Percentiles rank a stretch among this genome's conserved stretches.
Evolutionary conservation across 2,113 vertebrate genomes (phyloP).

Genomic region (Hippolais icterina): DNA sequence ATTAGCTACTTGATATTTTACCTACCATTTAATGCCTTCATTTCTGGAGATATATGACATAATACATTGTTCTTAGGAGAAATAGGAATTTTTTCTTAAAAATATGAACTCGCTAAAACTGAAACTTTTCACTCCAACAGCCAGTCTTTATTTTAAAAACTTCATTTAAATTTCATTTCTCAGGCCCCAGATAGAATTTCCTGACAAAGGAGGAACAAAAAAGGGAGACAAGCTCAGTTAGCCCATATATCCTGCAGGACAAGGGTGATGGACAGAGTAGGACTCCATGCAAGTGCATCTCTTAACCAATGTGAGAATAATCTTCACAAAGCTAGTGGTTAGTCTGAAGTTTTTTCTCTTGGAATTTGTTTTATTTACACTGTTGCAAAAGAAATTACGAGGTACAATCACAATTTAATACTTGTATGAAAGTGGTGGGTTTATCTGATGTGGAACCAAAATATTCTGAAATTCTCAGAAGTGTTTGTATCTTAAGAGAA

Average conservation of each 20-base stretch:
- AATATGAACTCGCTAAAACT: background rate
- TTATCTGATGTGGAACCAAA: background rate
- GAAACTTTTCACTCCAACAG: background rate
- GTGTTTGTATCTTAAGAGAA: background rate
- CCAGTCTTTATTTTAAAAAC: background rate
- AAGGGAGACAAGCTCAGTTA: background rate
- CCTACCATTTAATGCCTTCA: background rate
- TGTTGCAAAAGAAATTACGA: background rate
- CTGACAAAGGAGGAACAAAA: background rate
- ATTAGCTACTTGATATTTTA: constrained; percentile 19
- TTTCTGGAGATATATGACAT: background rate
- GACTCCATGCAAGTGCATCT: background rate
- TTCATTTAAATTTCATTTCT: background rate
- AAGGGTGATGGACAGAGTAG: background rate
- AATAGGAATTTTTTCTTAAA: background rate
- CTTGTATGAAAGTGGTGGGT: background rate
- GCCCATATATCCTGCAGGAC: background rate
- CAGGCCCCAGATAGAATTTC: background rate
- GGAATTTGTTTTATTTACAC: background rate
- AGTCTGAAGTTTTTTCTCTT: background rate
- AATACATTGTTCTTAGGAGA: background rate
- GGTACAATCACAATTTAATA: background rate
- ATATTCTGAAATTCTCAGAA: background rate
- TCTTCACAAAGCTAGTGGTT: background rate
- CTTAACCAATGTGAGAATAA: background rate